phyloP scores from a whole-genome alignment of 2,113 vertebrate genomes.

The Plotosus lineatus region DNA sequence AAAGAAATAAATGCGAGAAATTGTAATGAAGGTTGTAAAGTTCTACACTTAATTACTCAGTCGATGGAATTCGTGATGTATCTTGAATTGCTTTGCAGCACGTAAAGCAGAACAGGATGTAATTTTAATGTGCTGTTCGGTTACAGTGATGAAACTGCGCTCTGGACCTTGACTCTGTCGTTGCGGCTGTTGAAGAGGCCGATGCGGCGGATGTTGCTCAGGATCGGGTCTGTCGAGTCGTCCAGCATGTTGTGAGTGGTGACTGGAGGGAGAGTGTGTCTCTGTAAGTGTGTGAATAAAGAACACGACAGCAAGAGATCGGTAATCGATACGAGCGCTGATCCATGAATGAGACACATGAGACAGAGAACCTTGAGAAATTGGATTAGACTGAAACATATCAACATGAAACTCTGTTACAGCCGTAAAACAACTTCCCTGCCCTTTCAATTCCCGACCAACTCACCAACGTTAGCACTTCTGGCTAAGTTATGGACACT shows the following conservation, averaged over 20 bases:
- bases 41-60: background rate
- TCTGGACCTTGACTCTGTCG: slow-evolving; percentile 88
- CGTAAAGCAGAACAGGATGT: background rate
- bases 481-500: background rate
- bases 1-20: background rate
- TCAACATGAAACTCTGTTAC: background rate
- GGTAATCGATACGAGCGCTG: slow-evolving; percentile 15
- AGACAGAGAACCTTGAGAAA: background rate
- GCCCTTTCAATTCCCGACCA: background rate
- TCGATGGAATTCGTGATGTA: background rate
- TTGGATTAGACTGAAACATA: background rate
- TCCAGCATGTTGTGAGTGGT: slow-evolving; percentile 98
- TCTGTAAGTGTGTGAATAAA: slow-evolving; percentile 64
- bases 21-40: background rate
- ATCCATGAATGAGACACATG: slow-evolving; percentile 33
- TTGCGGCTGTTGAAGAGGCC: slow-evolving; percentile 89
- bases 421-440: background rate
- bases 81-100: background rate
- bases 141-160: background rate
- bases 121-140: background rate
- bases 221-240: slow-evolving; percentile 86
- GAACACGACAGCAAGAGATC: slow-evolving; percentile 15
- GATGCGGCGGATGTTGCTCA: slow-evolving; percentile 87
- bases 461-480: background rate
- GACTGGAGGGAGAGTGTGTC: slow-evolving; percentile 90